These are phyloP conservation scores for Neotoxoptera formosana DNA, from an alignment of 1,140 invertebrate species.

Conservation along the genomic window DNA sequence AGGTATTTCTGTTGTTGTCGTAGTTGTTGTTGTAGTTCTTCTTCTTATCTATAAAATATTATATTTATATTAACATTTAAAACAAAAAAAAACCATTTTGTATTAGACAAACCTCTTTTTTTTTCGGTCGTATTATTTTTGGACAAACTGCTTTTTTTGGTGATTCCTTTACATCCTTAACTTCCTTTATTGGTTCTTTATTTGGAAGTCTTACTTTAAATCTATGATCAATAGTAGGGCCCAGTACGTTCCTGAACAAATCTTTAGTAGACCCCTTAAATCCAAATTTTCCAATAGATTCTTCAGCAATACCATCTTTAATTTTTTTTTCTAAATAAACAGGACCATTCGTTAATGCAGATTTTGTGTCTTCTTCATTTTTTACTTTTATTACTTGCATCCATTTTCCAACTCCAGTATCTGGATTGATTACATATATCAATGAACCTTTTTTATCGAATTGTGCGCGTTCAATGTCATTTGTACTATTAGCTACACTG, in stretches of 20 bases:
- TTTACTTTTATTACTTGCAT: slow-evolving; percentile 58
- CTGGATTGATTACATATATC: slow-evolving; percentile 60
- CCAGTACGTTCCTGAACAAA: not conserved
- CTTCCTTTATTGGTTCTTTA: not conserved
- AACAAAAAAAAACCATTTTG: not conserved
- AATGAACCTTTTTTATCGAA: slow-evolving; percentile 59
- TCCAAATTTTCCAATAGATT: slow-evolving; percentile 49
- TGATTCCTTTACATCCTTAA: not conserved
- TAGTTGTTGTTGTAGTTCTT: slow-evolving; percentile 35
- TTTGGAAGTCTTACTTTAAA: slow-evolving; percentile 7
- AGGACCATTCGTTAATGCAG: not conserved
- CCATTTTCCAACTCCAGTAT: slow-evolving; percentile 61
- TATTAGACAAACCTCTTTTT: slow-evolving; percentile 22
- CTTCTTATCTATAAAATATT: slow-evolving; percentile 18
- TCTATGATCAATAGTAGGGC: not conserved
- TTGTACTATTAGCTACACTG: slow-evolving; percentile 21
- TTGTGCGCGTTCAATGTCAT: not conserved
- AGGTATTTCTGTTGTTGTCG: slow-evolving; percentile 51
- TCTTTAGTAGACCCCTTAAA: slow-evolving; percentile 25
- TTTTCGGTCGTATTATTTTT: not conserved
- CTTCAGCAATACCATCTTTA: slow-evolving; percentile 9
- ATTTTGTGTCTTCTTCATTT: slow-evolving; percentile 32
- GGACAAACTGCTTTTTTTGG: slow-evolving; percentile 28
- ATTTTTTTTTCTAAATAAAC: slow-evolving; percentile 48
- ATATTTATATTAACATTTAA: not conserved